These are phyloP conservation scores for Argyresthia albistria DNA, from an alignment of 2,888 invertebrate species.

Conservation along the genomic window DNA sequence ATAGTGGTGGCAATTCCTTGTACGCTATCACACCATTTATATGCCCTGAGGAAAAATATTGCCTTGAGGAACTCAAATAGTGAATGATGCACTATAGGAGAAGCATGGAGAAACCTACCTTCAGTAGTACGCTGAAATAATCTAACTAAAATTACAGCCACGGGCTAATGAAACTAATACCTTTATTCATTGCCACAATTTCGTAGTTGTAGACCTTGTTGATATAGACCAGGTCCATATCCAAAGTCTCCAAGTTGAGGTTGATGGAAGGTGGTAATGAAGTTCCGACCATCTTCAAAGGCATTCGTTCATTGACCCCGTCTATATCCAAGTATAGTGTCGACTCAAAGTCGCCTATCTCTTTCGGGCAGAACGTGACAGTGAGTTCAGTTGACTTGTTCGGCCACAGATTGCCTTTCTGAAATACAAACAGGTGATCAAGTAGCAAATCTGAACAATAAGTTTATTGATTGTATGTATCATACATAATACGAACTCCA, in stretches of 20 bases:
- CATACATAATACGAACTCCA: no score
- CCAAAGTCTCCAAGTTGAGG: slow-evolving; percentile 68
- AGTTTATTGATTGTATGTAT: no score
- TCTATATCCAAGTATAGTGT: slow-evolving; percentile 72
- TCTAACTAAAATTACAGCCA: no score
- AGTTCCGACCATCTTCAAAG: slow-evolving; percentile 61
- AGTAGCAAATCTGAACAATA: no score
- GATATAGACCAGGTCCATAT: slow-evolving; percentile 71
- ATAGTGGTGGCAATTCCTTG: slow-evolving; percentile 53
- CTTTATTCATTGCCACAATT: slow-evolving; percentile 70
- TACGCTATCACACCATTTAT: slow-evolving; percentile 72
- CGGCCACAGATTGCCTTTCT: slow-evolving; percentile 75
- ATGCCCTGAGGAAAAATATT: slow-evolving; percentile 44
- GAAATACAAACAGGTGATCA: slow-evolving; percentile 4
- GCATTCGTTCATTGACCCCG: slow-evolving; percentile 63
- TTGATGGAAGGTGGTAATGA: slow-evolving; percentile 72
- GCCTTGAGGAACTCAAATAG: no score
- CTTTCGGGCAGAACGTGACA: slow-evolving; percentile 69
- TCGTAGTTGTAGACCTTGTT: slow-evolving; percentile 74
- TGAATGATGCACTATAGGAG: no score
- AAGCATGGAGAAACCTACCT: no score
- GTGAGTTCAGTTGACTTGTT: slow-evolving; percentile 62
- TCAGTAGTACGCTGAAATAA: no score
- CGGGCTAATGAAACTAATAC: slow-evolving; percentile 23
- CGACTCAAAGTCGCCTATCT: slow-evolving; percentile 59